Evolutionary conservation across 2,113 vertebrate species (phyloP), one percentile per base, ranked within the genome.

Genomic region (Gadus macrocephalus): DNA sequence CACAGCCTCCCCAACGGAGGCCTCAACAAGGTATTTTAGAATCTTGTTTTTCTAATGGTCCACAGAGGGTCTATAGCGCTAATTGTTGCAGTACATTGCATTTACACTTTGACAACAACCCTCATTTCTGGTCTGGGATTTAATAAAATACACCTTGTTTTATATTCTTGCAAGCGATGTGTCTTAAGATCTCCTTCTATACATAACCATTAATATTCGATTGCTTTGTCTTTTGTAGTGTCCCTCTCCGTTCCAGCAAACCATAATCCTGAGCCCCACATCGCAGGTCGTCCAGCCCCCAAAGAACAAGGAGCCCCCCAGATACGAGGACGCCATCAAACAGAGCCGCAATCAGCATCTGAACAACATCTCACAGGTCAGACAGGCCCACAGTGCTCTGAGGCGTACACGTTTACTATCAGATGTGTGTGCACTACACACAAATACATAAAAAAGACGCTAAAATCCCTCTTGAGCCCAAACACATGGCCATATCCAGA

Each of bases 281-380:
- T 86, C 94, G 4, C 94, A 94, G 58, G 83, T 91, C 63, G 86
- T 71, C 76, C 90, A 93, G 15, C 83, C 82, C 64, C 90, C 91
- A 60, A 98, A 96, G 87, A 85, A 89, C 5, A 93, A 93, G 89
- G 96, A 98, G 68, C 97, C 96, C 9, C 97, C 97, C 53, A 93
- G 95, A 68, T 99, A 99, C 0, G 97, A 99, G 86, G 97, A 99
- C 53, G 97, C 97, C 35, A 92, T 99, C 81, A 98, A 96, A 81
- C 97, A 98, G 89, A 96, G 93, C 0, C 95, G 95, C 72, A 94
- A 79, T 9, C 61, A 93, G 74, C 95, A 93, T 70, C 12, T 91
- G 27, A 93, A 91, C 0, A 71, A 88, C 0, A 77, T 89, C 0
- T 87, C 90, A 38, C 96, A 98, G 95, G 97, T 98, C 7, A 61